Base-by-base conservation (phyloP, 2,113 vertebrate species). In the Mobula birostris region DNA sequence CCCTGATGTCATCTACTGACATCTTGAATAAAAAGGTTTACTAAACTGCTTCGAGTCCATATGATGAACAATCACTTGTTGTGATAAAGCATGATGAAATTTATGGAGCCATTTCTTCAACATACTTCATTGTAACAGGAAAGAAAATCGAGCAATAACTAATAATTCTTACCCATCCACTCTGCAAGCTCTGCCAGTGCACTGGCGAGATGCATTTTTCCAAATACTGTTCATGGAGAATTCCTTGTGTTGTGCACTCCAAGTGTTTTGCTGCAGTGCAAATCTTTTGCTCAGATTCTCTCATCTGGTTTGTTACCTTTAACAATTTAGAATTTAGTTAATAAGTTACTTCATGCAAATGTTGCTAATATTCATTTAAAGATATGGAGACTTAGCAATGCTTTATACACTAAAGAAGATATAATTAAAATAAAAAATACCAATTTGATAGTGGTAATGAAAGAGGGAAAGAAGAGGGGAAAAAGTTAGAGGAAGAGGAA, bases 111-210 rank as follows among this genome's bases (percentile, higher is more conserved):
- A 66, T 15, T 66, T 5, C 29, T 90, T 56, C 7, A 48, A 15
- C 40, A 56, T 7, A 56, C 9, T 6, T 66, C 58, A 95, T 87
- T 29, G 9, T 87, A 88, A n/a, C 32, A 66, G 61, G 58, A 36
- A 36, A 12, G 63, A n/a, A 66, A 66, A 58, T 58, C 2, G 40
- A 6, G 9, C 1, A 40, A 48, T 72, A 14, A 3, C 32, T 48
- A 40, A 11, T 21, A n/a, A 21, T 29, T 56, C 91, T 29, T 94
- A 96, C 94, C 66, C 95, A 94, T 58, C 95, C 95, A 0, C 0
- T 94, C 68, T 27, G 93, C 95, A 99, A 96, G 94, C 97, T 97
- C 14, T 95, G 1, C 98, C 98, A 98, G 95, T 99, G 98, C 24
- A 17, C 87, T 0, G 70, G 1, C 0, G 95, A 95, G 58, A 99